phyloP scores from a whole-genome alignment of 2,888 invertebrate species.

The Ichneumon xanthorius region DNA sequence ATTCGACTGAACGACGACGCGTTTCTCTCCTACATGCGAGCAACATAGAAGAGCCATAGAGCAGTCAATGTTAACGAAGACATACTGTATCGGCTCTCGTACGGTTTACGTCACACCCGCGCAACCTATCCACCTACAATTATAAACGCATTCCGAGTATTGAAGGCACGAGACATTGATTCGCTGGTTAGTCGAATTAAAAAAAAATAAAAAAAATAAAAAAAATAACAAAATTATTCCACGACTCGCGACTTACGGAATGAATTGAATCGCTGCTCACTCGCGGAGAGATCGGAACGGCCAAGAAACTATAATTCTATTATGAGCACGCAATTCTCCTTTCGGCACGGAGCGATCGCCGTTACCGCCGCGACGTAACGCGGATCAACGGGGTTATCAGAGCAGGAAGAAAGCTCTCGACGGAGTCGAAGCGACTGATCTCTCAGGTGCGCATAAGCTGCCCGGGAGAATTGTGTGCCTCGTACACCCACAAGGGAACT shows the following conservation, averaged over 20 bases:
- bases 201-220: too few species aligned
- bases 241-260: neutral
- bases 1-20: conserved; percentile 64
- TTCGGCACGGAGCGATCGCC: conserved; percentile 24
- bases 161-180: conserved; percentile 2
- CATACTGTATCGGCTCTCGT: conserved; percentile 50
- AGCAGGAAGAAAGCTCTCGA: conserved; percentile 58
- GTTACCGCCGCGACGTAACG: conserved; percentile 46
- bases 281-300: neutral
- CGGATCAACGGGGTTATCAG: conserved; percentile 58
- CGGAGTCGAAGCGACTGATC: conserved; percentile 4
- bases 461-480: neutral
- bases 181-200: neutral
- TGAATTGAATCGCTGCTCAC: neutral
- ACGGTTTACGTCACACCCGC: conserved; percentile 23
- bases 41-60: conserved; percentile 26
- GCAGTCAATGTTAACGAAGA: conserved; percentile 59
- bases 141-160: conserved; percentile 5
- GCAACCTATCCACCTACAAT: neutral
- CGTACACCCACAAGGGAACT: conserved; percentile 18
- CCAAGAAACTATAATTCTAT: conserved; percentile 41
- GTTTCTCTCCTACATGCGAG: conserved; percentile 30
- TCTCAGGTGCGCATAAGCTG: conserved; percentile 29
- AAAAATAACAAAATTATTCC: too few species aligned
- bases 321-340: conserved; percentile 33